Conservation (phyloP, 2,888 invertebrate genomes). For the Nemurella pictetii region DNA sequence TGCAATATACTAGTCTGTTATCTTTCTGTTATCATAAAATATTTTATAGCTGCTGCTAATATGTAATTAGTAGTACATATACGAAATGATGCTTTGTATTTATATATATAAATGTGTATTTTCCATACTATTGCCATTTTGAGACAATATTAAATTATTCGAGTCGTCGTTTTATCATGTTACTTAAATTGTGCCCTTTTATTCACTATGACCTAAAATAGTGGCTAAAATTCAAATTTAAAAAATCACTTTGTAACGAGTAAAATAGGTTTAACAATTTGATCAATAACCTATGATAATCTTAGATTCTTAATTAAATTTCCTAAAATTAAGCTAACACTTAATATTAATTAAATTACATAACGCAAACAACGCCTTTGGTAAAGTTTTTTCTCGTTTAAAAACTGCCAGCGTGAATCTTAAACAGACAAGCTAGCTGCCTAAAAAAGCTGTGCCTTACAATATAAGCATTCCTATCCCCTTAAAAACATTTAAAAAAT, state of each 20-base stretch:
- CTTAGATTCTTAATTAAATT: constrained; percentile 24
- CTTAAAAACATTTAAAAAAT: neutral
- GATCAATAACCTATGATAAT: constrained; percentile 36
- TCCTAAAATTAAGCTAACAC: neutral
- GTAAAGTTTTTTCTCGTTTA: neutral
- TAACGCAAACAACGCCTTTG: neutral
- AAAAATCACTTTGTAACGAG: constrained; percentile 1
- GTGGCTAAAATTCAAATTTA: neutral
- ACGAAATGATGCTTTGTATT: neutral
- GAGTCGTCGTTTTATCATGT: neutral
- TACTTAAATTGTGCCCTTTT: neutral
- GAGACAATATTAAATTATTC: neutral
- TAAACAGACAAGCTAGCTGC: neutral
- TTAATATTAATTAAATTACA: neutral
- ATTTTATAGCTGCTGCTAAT: neutral
- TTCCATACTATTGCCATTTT: constrained; percentile 1
- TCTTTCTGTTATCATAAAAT: constrained; percentile 1
- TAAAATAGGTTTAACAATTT: neutral
- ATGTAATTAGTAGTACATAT: neutral
- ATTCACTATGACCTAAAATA: constrained; percentile 1
- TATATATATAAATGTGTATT: neutral
- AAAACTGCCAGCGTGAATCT: constrained; percentile 21
- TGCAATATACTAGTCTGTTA: neutral
- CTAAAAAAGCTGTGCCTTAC: neutral
- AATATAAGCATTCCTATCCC: neutral